A percentile compares a stretch with the other conserved stretches of the same genome.
phyloP scores from a whole-genome alignment of 2,797 vertebrate species.

The Staurois parvus region DNA sequence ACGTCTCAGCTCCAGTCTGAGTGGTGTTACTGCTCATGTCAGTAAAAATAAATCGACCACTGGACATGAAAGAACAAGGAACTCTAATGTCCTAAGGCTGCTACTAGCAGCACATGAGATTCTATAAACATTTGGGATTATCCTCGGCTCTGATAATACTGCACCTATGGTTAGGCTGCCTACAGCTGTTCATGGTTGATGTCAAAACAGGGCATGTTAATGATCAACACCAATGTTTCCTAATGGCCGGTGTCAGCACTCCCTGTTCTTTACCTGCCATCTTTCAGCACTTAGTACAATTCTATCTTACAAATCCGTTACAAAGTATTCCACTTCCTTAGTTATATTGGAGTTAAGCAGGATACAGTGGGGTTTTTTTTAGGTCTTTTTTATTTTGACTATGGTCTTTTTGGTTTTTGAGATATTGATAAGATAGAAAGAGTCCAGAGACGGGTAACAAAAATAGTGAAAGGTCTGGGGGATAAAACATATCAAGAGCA shows the following conservation, averaged over 20 bases:
- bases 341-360: not conserved
- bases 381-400: not conserved
- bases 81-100: conserved; percentile 30
- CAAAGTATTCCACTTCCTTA: conserved; percentile 18
- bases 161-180: conserved; percentile 5
- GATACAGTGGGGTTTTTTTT: not conserved
- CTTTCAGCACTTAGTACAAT: conserved; percentile 41
- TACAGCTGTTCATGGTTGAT: conserved; percentile 36
- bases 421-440: too few relatives aligned
- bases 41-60: conserved; percentile 44
- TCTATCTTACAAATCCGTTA: conserved; percentile 32
- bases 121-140: conserved; percentile 54
- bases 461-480: too few relatives aligned
- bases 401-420: too few relatives aligned
- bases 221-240: conserved; percentile 31
- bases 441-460: too few relatives aligned
- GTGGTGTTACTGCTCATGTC: conserved; percentile 20
- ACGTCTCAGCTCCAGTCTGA: conserved; percentile 26
- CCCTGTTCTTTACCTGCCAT: conserved; percentile 23
- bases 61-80: conserved; percentile 31
- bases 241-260: conserved; percentile 58
- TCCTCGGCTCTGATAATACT: conserved; percentile 25
- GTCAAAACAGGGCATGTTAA: conserved; percentile 56
- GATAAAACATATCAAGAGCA: too few relatives aligned
- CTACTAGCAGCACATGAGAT: conserved; percentile 30